These are phyloP conservation scores for Callimorpha dominula DNA, from an alignment of 2,888 invertebrate species.

Conservation along the genomic window DNA sequence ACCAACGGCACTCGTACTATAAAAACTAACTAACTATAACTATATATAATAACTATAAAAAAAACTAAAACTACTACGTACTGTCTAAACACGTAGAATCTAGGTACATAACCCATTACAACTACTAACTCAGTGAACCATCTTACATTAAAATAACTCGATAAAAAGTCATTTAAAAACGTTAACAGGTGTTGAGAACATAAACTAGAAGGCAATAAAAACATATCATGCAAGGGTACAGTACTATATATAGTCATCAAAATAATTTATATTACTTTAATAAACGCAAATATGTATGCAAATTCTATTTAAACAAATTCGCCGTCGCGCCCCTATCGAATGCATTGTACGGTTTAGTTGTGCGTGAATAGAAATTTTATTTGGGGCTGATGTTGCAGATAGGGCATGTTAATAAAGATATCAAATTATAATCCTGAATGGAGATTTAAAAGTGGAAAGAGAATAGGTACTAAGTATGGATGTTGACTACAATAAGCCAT, in stretches of 20 bases:
- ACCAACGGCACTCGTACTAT: too few relatives aligned
- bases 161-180: slow-evolving; percentile 12
- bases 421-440: slow-evolving; percentile 25
- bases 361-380: slow-evolving; percentile 52
- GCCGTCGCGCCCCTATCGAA: slow-evolving; percentile 47
- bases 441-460: slow-evolving; percentile 1
- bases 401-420: slow-evolving; percentile 45
- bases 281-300: slow-evolving; percentile 77
- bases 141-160: slow-evolving; percentile 27
- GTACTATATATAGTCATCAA: slow-evolving; percentile 66
- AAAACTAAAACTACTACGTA: neutral
- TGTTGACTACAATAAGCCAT: neutral
- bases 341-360: slow-evolving; percentile 40
- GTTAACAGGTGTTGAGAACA: slow-evolving; percentile 48
- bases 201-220: slow-evolving; percentile 41
- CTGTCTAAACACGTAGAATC: neutral
- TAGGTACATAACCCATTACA: slow-evolving; percentile 2
- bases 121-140: neutral
- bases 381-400: slow-evolving; percentile 32
- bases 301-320: slow-evolving; percentile 57
- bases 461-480: neutral
- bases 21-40: too few relatives aligned
- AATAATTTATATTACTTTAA: slow-evolving; percentile 74
- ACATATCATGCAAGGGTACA: slow-evolving; percentile 19
- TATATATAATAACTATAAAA: too few relatives aligned